phyloP scores from a whole-genome alignment of 2,888 invertebrate genomes.

The Lissocephala sabroskyi region DNA sequence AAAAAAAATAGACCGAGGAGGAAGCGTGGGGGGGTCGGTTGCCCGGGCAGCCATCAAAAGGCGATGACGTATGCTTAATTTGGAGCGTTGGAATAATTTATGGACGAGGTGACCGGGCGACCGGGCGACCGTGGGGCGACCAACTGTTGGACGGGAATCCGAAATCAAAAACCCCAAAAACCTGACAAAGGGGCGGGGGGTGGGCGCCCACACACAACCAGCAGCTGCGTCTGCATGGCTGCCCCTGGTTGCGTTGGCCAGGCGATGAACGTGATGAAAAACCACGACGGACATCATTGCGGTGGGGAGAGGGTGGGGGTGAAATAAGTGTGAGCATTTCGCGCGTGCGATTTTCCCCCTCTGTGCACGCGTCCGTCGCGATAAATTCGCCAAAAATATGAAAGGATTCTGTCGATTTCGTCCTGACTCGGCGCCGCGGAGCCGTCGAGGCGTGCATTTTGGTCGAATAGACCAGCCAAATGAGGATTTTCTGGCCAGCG shows the following conservation, averaged over 20 bases:
- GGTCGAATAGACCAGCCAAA: no score
- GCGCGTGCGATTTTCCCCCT: neutral
- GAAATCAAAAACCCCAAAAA: slow-evolving; percentile 1
- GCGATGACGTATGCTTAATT: slow-evolving; percentile 69
- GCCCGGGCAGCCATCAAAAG: slow-evolving; percentile 41
- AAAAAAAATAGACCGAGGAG: slow-evolving; percentile 11
- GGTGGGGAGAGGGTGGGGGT: no score
- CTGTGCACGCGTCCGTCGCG: no score
- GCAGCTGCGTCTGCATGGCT: neutral
- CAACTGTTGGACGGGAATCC: neutral
- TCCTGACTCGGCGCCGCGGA: no score
- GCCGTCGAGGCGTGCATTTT: no score
- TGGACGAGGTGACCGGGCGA: slow-evolving; percentile 22
- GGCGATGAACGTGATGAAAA: slow-evolving; percentile 46
- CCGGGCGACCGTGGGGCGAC: neutral
- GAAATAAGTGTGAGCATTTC: neutral
- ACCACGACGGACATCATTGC: no score
- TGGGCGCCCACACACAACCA: neutral
- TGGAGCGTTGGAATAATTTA: slow-evolving; percentile 59
- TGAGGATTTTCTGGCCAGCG: no score
- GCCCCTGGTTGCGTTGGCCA: slow-evolving; percentile 6
- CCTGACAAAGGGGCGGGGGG: slow-evolving; percentile 13
- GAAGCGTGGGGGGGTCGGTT: neutral
- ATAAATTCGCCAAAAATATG: no score
- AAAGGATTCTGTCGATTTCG: no score